phyloP scores from a whole-genome alignment of 2,797 vertebrate genomes.

The Mustela erminea region DNA sequence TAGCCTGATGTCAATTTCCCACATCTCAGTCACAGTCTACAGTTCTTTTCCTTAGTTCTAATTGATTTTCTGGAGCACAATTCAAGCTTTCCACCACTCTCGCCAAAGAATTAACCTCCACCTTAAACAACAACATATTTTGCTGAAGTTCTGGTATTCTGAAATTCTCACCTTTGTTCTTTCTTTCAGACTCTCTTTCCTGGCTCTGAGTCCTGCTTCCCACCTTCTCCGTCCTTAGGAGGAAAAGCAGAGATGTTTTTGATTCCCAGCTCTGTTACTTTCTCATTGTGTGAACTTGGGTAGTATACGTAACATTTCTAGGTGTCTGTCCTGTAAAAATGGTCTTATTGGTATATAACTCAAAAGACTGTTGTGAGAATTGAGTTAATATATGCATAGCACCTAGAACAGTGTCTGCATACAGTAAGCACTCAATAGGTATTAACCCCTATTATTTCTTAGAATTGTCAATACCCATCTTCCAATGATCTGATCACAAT shows the following conservation, averaged over 20 bases:
- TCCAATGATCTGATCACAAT: neutral
- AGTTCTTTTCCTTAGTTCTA: neutral
- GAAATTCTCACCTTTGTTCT: neutral
- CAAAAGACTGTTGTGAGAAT: neutral
- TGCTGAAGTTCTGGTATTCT: neutral
- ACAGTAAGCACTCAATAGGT: neutral
- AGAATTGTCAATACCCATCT: neutral
- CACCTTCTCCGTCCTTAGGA: neutral
- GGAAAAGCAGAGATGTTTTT: neutral
- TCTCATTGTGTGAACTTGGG: neutral
- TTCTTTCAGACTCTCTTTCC: neutral
- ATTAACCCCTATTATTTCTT: slow-evolving; percentile 13
- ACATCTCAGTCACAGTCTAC: neutral
- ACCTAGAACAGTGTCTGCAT: neutral
- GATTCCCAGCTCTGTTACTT: neutral
- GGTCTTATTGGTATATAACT: neutral
- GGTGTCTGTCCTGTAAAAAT: neutral
- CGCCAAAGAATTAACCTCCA: neutral
- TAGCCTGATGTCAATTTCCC: neutral
- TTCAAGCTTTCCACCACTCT: neutral
- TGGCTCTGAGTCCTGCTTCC: neutral
- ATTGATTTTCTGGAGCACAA: neutral
- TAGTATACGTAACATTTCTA: neutral
- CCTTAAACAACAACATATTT: neutral
- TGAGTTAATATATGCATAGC: neutral